Evolutionary conservation across 2,113 vertebrate species (phyloP).

Genomic region (Tonatia bakeri): DNA sequence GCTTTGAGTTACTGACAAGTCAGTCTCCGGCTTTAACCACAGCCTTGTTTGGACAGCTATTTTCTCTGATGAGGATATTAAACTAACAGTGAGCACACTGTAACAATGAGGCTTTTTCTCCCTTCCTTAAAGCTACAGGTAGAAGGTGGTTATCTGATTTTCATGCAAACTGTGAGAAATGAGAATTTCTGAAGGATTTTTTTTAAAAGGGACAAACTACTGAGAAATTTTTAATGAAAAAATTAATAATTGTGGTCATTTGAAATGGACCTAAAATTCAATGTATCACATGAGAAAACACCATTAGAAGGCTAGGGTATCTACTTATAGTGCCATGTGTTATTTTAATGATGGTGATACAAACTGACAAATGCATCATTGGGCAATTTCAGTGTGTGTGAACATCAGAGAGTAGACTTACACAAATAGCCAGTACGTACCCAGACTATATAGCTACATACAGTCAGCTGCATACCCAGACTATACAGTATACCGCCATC

Average conservation of each 20-base stretch:
- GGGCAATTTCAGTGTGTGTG: background rate
- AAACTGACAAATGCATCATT: background rate
- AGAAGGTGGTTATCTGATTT: constrained; percentile 8
- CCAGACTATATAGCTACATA: too few species aligned
- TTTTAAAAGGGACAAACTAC: background rate
- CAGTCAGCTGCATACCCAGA: background rate
- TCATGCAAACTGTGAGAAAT: background rate
- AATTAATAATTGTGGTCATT: background rate
- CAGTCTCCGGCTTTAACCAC: constrained; percentile 46
- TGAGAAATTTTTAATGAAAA: constrained; percentile 15
- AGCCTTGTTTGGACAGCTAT: constrained; percentile 21
- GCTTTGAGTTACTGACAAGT: constrained; percentile 48
- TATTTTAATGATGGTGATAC: background rate
- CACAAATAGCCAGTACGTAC: too few species aligned
- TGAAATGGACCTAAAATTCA: constrained; percentile 30
- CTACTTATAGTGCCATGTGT: background rate
- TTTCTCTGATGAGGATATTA: constrained; percentile 56
- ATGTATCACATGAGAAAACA: background rate
- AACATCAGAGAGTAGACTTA: background rate
- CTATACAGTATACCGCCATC: background rate
- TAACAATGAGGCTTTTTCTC: background rate
- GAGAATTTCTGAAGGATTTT: background rate
- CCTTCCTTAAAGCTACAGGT: background rate
- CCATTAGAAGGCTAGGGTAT: background rate
- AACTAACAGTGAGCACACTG: background rate